Conservation (phyloP, 37 sponge, comb jelly and placozoan genomes). For the Mnemiopsis leidyi region DNA sequence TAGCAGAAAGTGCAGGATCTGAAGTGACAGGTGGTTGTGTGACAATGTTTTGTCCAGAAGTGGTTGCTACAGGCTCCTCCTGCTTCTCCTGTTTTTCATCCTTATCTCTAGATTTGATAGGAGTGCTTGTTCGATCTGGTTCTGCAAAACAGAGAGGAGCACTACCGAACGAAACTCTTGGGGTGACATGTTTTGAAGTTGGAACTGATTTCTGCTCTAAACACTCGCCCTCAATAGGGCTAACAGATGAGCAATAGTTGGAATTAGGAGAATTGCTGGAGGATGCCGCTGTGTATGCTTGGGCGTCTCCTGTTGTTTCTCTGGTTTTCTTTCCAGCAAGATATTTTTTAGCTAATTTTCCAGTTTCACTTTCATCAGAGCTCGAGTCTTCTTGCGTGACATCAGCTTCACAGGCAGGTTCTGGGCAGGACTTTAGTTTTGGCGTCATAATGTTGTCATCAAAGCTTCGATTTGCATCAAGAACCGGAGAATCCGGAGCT, state of each 20-base stretch:
- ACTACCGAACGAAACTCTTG: constrained; percentile 33
- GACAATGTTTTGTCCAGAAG: not conserved
- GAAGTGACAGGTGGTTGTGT: not conserved
- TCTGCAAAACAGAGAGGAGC: constrained; percentile 42
- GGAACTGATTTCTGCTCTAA: constrained; percentile 35
- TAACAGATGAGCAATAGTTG: constrained; percentile 38
- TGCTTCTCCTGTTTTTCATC: not conserved
- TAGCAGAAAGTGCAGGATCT: constrained; percentile 20
- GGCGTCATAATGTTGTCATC: not conserved
- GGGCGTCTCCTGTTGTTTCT: not conserved
- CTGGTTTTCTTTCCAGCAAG: constrained; percentile 2
- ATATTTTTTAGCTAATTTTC: constrained; percentile 39
- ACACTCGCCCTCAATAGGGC: constrained; percentile 36
- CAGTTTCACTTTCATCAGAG: constrained; percentile 65
- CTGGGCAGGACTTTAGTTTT: not conserved
- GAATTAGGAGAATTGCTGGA: not conserved
- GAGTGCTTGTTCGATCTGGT: constrained; percentile 35
- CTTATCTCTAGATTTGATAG: not conserved
- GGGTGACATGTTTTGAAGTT: constrained; percentile 56
- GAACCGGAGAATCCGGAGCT: not conserved
- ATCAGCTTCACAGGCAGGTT: not conserved
- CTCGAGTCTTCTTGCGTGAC: constrained; percentile 2
- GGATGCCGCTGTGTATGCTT: not conserved
- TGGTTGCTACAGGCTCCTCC: not conserved
- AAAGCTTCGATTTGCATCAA: not conserved